phyloP scores from a whole-genome alignment of 2,888 invertebrate species.

The Emesis russula region DNA sequence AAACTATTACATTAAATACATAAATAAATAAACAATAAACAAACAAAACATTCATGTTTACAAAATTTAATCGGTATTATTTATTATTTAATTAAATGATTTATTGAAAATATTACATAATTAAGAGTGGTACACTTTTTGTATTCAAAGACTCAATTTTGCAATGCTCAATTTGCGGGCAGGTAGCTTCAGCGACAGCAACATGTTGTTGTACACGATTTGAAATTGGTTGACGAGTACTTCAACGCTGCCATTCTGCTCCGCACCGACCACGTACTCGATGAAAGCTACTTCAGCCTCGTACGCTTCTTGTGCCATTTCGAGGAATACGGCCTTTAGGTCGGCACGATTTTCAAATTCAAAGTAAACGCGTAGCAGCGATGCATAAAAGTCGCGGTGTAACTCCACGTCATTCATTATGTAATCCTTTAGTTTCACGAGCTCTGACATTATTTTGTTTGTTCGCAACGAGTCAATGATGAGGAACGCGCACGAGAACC shows the following conservation, averaged over 20 bases:
- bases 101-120: too few relatives aligned
- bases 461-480: not conserved
- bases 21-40: too few relatives aligned
- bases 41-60: too few relatives aligned
- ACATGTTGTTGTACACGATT: not conserved
- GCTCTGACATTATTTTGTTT: not conserved
- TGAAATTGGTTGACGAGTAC: slow-evolving; percentile 2
- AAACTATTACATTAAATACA: not conserved
- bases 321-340: not conserved
- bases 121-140: not conserved
- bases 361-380: not conserved
- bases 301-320: slow-evolving; percentile 25
- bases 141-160: not conserved
- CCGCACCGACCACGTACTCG: not conserved
- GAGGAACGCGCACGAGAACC: not conserved
- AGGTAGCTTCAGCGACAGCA: not conserved
- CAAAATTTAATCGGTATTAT: too few relatives aligned
- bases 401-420: not conserved
- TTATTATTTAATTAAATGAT: too few relatives aligned
- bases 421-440: slow-evolving; percentile 1
- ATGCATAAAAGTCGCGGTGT: not conserved
- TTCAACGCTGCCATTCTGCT: not conserved
- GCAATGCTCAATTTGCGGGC: not conserved
- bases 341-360: slow-evolving; percentile 16
- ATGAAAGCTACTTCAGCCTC: not conserved